phyloP scores from a whole-genome alignment of 2,888 invertebrate species.

The Melitaea athalia region DNA sequence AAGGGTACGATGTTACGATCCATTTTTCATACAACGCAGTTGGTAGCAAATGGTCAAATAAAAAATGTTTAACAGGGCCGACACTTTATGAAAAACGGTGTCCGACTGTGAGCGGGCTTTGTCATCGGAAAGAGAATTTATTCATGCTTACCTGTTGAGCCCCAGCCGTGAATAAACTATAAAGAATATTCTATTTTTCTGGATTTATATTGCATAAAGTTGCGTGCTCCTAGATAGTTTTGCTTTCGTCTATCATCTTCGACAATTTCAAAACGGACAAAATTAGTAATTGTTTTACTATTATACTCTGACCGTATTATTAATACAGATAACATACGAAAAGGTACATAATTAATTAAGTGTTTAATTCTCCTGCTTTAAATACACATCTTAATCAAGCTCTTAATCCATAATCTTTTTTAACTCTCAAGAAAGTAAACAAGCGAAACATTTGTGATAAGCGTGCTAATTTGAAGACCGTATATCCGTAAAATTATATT shows the following conservation, averaged over 20 bases:
- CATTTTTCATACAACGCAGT: conserved; percentile 83
- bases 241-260: neutral
- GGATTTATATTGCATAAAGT: conserved; percentile 73
- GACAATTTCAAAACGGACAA: neutral
- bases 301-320: too few relatives aligned
- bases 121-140: conserved; percentile 77
- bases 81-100: conserved; percentile 80
- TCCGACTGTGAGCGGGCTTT: conserved; percentile 72
- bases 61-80: conserved; percentile 80
- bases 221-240: conserved; percentile 55
- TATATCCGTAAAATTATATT: too few relatives aligned
- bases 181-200: conserved; percentile 80
- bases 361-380: too few relatives aligned
- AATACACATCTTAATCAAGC: too few relatives aligned
- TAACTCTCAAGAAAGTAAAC: too few relatives aligned
- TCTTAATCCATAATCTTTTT: too few relatives aligned
- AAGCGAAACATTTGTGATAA: too few relatives aligned
- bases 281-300: neutral
- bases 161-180: conserved; percentile 77
- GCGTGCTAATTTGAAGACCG: too few relatives aligned
- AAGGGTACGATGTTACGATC: conserved; percentile 81
- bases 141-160: conserved; percentile 77
- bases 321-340: neutral
- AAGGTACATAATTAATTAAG: too few relatives aligned
- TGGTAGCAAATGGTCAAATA: conserved; percentile 82